Percentiles rank a stretch among this genome's conserved stretches.
phyloP scores from a whole-genome alignment of 2,888 invertebrate species.

The Odontocolon sp. region DNA sequence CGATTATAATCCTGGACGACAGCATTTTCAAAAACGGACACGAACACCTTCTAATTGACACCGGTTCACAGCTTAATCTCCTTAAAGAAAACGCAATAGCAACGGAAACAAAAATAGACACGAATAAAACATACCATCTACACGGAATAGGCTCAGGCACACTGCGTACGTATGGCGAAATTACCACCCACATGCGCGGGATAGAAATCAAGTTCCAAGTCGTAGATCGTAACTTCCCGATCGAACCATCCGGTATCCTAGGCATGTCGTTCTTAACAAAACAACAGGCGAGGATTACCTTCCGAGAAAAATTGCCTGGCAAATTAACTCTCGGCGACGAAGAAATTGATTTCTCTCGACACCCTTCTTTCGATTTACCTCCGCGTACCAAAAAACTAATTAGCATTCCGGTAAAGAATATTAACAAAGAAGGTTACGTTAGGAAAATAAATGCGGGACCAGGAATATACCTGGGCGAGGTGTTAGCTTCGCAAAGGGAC shows the following conservation, averaged over 20 bases:
- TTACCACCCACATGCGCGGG: background rate
- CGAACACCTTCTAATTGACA: conserved; percentile 27
- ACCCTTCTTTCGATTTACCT: conserved; percentile 11
- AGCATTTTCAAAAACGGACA: background rate
- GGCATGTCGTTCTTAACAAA: conserved; percentile 8
- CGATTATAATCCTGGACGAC: conserved; percentile 5
- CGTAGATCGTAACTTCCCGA: conserved; percentile 23
- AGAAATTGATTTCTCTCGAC: background rate
- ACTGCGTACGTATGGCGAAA: conserved; percentile 16
- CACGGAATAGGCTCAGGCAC: conserved; percentile 33
- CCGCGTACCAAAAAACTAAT: conserved; percentile 37
- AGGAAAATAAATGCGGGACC: conserved; percentile 29
- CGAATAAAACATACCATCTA: conserved; percentile 12
- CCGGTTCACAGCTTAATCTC: background rate
- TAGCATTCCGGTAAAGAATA: conserved; percentile 9
- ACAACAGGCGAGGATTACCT: conserved; percentile 12
- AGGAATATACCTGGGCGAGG: conserved; percentile 26
- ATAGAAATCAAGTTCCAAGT: conserved; percentile 28
- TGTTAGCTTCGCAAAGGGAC: conserved; percentile 2
- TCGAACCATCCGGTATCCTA: conserved; percentile 24
- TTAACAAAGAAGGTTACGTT: conserved; percentile 14
- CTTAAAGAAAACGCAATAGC: conserved; percentile 16
- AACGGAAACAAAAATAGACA: background rate
- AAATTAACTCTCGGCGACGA: conserved; percentile 1
- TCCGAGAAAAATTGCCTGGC: conserved; percentile 8